Conservation (phyloP, 2,888 invertebrate genomes). For the Drosophila ochracea region DNA sequence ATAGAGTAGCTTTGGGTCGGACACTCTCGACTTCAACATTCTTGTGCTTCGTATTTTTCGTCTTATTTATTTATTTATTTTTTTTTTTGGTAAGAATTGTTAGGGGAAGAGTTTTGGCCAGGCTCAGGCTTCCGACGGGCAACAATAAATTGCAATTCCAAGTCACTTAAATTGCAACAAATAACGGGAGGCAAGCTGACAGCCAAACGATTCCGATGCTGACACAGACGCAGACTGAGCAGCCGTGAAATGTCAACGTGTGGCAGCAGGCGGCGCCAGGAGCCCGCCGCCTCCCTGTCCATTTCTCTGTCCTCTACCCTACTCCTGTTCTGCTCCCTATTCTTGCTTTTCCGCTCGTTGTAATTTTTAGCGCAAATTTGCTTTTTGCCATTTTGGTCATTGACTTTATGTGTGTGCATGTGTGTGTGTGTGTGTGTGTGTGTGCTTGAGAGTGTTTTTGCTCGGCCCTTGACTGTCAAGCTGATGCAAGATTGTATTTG, state of each 20-base stretch:
- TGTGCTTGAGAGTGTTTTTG: neutral
- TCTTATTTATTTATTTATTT: constrained; percentile 11
- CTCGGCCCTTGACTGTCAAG: constrained; percentile 16
- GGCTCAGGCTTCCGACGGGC: constrained; percentile 52
- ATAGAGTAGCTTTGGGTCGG: constrained; percentile 3
- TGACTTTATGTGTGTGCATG: constrained; percentile 50
- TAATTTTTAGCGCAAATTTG: constrained; percentile 35
- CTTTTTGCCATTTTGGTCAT: constrained; percentile 46
- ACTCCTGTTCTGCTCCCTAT: neutral
- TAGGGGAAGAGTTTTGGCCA: constrained; percentile 33
- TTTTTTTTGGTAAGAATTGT: constrained; percentile 13
- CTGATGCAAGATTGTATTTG: constrained; percentile 43
- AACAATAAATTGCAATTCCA: constrained; percentile 83
- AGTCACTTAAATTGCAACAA: constrained; percentile 83
- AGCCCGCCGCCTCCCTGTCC: constrained; percentile 1
- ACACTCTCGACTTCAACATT: neutral
- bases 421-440: neutral
- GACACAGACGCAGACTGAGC: constrained; percentile 39
- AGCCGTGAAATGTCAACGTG: constrained; percentile 75
- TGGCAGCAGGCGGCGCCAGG: constrained; percentile 36
- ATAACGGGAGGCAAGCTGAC: constrained; percentile 71
- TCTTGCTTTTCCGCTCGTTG: constrained; percentile 17
- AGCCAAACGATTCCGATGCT: constrained; percentile 51
- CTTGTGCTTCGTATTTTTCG: constrained; percentile 4
- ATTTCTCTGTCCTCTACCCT: neutral